Conservation (phyloP, 1,140 invertebrate species). For the Cydia pomonella region DNA sequence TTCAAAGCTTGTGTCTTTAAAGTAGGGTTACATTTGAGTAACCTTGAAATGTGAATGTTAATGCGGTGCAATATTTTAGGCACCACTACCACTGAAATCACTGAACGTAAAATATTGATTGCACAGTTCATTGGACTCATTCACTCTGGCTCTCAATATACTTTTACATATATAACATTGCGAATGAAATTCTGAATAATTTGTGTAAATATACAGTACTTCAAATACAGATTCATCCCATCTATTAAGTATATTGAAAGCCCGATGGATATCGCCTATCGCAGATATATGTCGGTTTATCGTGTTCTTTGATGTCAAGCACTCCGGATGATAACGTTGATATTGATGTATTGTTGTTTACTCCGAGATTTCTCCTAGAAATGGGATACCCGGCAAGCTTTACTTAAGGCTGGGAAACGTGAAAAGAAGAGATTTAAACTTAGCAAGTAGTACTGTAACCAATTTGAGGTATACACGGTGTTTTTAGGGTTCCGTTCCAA, state of each 20-base stretch:
- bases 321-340: neutral
- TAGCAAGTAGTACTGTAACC: no score
- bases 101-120: neutral
- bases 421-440: no score
- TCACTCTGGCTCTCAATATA: slow-evolving; percentile 1
- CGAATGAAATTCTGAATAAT: neutral
- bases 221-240: neutral
- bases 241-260: neutral
- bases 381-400: no score
- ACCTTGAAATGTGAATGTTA: no score
- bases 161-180: neutral
- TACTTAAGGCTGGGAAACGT: no score
- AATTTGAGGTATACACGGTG: no score
- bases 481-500: no score
- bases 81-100: no score
- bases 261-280: neutral
- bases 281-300: neutral
- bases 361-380: neutral
- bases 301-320: neutral
- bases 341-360: slow-evolving; percentile 5
- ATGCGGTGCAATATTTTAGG: neutral
- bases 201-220: neutral
- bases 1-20: no score
- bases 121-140: neutral
- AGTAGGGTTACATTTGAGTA: no score